These are phyloP conservation scores for Drymodes brunneopygia DNA, from an alignment of 2,113 vertebrate species.

Conservation along the genomic window DNA sequence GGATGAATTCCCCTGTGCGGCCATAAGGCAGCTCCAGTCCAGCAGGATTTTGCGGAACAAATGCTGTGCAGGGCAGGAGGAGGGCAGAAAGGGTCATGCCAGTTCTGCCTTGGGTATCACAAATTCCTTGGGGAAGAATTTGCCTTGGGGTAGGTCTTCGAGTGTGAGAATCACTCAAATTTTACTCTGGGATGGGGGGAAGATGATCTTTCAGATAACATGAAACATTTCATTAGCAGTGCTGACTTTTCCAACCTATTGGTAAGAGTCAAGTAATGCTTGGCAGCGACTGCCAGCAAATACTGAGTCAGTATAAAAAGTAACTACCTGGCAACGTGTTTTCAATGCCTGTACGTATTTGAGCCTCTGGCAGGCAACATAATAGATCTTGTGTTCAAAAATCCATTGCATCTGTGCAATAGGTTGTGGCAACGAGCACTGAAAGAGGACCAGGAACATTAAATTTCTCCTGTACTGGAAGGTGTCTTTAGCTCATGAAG, in stretches of 20 bases:
- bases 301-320: not conserved
- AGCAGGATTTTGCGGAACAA: not conserved
- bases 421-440: not conserved
- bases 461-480: not conserved
- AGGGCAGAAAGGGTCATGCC: not conserved
- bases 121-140: not conserved
- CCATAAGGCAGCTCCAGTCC: not conserved
- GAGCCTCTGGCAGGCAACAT: slow-evolving; percentile 21
- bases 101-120: not conserved
- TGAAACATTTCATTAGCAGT: not conserved
- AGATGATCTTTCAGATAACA: not conserved
- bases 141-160: not conserved
- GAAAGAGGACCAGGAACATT: not conserved
- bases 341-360: not conserved
- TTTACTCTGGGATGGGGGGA: not conserved
- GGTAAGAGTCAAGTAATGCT: not conserved
- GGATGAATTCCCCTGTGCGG: not conserved
- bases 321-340: slow-evolving; percentile 39
- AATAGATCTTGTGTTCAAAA: slow-evolving; percentile 31
- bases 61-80: fast-evolving
- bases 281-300: not conserved
- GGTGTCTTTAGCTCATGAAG: not conserved
- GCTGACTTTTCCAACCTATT: not conserved
- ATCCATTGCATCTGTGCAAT: not conserved
- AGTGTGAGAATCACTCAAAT: not conserved